A percentile compares a stretch with the other conserved stretches of the same genome.
Conservation (phyloP, 2,888 invertebrate genomes). For the Diachrysia chrysitis region DNA sequence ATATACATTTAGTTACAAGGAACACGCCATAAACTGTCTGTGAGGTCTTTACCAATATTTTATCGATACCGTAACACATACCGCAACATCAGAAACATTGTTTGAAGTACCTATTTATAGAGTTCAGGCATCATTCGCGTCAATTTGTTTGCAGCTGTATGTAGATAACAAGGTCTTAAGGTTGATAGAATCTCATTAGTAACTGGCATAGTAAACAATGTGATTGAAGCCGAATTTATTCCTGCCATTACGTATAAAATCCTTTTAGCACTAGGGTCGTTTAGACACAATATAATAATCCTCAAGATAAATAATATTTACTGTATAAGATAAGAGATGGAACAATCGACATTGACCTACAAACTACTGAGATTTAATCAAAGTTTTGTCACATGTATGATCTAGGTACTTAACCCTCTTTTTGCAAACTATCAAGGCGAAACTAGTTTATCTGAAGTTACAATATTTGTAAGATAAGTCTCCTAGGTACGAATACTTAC, state of each 20-base stretch:
- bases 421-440: background rate
- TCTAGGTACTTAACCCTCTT: background rate
- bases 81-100: conserved; percentile 17
- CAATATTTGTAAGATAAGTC: background rate
- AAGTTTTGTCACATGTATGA: background rate
- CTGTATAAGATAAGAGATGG: background rate
- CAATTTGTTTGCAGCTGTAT: conserved; percentile 40
- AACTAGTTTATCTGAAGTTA: background rate
- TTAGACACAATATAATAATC: background rate
- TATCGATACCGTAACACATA: conserved; percentile 36
- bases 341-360: conserved; percentile 1
- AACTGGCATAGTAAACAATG: conserved; percentile 31
- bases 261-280: conserved; percentile 3
- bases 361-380: background rate
- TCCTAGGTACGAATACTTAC: background rate
- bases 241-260: conserved; percentile 4
- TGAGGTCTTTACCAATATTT: conserved; percentile 68
- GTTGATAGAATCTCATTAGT: conserved; percentile 45
- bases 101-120: conserved; percentile 42
- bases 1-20: conserved; percentile 47
- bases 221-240: conserved; percentile 24
- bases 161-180: conserved; percentile 38
- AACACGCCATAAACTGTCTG: conserved; percentile 56
- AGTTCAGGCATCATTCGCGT: conserved; percentile 34
- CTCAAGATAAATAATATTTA: conserved; percentile 1